Percentiles rank a stretch among this genome's conserved stretches.
phyloP scores from a whole-genome alignment of 2,888 invertebrate genomes.

The Lepidocyrtoides sp. region DNA sequence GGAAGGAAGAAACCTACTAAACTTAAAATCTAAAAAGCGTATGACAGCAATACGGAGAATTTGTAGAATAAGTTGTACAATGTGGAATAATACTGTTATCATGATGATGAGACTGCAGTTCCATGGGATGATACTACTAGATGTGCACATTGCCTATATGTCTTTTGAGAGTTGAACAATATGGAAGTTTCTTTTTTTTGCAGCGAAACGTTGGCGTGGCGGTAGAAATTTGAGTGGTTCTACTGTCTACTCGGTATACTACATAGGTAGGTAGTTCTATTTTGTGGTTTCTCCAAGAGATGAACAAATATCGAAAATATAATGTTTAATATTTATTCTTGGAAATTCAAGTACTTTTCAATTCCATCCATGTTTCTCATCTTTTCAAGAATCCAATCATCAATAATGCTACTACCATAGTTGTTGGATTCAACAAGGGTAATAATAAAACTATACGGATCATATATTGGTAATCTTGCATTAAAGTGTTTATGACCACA shows the following conservation, averaged over 20 bases:
- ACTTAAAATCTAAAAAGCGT: constrained; percentile 19
- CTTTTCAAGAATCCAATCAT: constrained; percentile 6
- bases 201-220: neutral
- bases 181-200: neutral
- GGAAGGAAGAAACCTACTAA: neutral
- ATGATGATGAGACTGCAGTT: constrained; percentile 7
- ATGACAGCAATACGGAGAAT: neutral
- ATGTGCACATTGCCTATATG: neutral
- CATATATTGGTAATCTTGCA: no score
- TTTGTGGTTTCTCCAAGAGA: neutral
- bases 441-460: no score
- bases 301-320: neutral
- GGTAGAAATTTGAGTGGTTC: neutral
- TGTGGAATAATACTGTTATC: constrained; percentile 11
- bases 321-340: constrained; percentile 54
- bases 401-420: neutral
- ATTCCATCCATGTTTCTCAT: constrained; percentile 43
- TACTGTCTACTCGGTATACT: no score
- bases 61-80: constrained; percentile 7
- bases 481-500: neutral
- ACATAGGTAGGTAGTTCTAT: no score
- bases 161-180: neutral
- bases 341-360: constrained; percentile 69
- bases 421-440: neutral
- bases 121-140: no score